Percentiles rank a stretch among this genome's conserved stretches.
phyloP scores from a whole-genome alignment of 2,113 vertebrate species.

The Haemorhous mexicanus region DNA sequence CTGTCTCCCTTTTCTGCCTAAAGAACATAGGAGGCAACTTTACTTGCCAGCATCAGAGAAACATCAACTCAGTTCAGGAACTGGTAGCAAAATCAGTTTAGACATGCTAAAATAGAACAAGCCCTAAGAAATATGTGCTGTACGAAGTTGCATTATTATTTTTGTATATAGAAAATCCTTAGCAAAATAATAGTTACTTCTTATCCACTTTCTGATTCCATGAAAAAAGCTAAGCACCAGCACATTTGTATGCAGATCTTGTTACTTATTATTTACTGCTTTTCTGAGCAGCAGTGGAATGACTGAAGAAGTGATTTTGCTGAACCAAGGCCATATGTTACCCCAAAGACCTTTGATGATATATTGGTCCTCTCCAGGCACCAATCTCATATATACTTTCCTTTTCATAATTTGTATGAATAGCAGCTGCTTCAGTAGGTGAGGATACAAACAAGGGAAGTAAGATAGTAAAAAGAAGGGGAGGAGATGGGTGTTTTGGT shows the following conservation, averaged over 20 bases:
- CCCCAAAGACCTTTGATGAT: not conserved
- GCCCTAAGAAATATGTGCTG: not conserved
- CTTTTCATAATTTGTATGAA: not conserved
- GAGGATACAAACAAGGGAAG: not conserved
- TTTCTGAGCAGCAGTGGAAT: not conserved
- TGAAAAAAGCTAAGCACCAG: not conserved
- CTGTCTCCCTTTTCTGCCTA: not conserved
- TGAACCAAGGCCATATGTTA: not conserved
- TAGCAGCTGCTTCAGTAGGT: not conserved
- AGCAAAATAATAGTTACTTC: not conserved
- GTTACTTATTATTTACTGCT: conserved; percentile 24
- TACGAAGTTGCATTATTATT: not conserved
- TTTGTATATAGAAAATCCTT: not conserved
- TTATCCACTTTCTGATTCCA: not conserved
- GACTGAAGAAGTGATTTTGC: conserved; percentile 16
- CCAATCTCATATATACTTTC: not conserved
- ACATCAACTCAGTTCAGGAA: not conserved
- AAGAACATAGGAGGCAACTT: not conserved
- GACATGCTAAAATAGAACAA: not conserved
- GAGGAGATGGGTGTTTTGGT: not conserved
- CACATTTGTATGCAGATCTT: not conserved
- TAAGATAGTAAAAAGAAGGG: not conserved
- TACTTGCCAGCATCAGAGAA: fast-evolving
- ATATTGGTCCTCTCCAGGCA: not conserved
- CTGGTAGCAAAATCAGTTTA: not conserved